These are phyloP conservation scores for Palloptera scutellata DNA, from an alignment of 2,888 invertebrate genomes.

Conservation along the genomic window DNA sequence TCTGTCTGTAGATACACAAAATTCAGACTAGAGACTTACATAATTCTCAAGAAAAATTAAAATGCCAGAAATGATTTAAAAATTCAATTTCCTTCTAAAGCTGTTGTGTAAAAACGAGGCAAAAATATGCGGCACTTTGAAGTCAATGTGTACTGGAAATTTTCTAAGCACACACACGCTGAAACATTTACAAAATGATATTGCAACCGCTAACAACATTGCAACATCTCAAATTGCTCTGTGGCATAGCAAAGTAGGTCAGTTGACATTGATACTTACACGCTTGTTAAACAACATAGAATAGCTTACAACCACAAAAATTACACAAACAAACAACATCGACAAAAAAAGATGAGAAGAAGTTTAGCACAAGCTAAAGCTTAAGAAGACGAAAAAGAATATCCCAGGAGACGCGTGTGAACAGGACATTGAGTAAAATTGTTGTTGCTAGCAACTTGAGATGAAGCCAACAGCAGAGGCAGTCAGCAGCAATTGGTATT, in stretches of 20 bases:
- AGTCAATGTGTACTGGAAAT: too few species aligned
- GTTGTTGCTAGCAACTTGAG: not conserved
- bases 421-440: constrained; percentile 26
- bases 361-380: not conserved
- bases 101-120: too few species aligned
- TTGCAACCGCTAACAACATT: too few species aligned
- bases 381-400: not conserved
- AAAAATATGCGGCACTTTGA: not conserved
- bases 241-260: constrained; percentile 27
- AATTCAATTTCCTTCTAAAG: too few species aligned
- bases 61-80: too few species aligned
- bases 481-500: not conserved
- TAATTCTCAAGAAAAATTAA: too few species aligned
- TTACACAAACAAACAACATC: not conserved
- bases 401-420: constrained; percentile 24
- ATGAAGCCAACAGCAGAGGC: not conserved
- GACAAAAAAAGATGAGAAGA: not conserved
- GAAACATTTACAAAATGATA: too few species aligned
- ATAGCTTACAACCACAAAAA: constrained; percentile 12
- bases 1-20: too few species aligned
- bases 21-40: too few species aligned
- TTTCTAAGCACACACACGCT: too few species aligned
- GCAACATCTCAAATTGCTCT: too few species aligned
- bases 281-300: constrained; percentile 23
- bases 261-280: constrained; percentile 29